phyloP scores from a whole-genome alignment of 2,888 invertebrate species.

The Cremastinae sp. region DNA sequence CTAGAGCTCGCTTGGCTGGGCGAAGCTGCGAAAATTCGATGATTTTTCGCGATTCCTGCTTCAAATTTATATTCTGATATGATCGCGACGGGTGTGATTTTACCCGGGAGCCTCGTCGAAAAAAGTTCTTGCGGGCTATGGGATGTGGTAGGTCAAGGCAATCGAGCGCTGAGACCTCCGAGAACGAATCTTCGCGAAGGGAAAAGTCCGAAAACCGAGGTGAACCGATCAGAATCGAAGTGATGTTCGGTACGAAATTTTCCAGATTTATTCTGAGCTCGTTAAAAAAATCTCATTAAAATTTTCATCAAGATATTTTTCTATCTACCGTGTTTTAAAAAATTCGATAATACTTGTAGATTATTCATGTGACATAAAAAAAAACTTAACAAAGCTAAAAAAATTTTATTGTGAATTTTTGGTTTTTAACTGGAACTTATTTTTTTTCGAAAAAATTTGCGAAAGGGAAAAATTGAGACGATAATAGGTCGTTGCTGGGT shows the following conservation, averaged over 20 bases:
- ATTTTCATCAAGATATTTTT: too few relatives aligned
- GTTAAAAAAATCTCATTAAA: not conserved
- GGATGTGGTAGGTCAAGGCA: constrained; percentile 75
- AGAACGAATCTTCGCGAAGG: constrained; percentile 50
- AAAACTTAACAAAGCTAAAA: too few relatives aligned
- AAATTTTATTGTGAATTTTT: too few relatives aligned
- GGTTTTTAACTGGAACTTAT: not conserved
- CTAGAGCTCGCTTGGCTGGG: constrained; percentile 45
- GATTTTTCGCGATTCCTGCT: not conserved
- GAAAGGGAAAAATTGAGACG: constrained; percentile 45
- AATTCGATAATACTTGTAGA: too few relatives aligned
- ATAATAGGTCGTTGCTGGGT: constrained; percentile 61
- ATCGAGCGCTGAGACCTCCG: constrained; percentile 57
- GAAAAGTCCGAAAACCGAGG: constrained; percentile 52
- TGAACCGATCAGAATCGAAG: constrained; percentile 69
- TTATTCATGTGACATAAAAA: too few relatives aligned
- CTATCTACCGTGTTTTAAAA: too few relatives aligned
- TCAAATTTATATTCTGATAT: constrained; percentile 11
- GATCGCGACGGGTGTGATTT: constrained; percentile 30
- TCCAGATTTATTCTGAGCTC: not conserved
- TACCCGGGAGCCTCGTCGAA: constrained; percentile 38
- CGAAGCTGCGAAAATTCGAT: constrained; percentile 25
- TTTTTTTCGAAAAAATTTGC: constrained; percentile 17
- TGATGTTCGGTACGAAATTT: constrained; percentile 72
- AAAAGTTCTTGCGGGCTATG: constrained; percentile 69